Evolutionary conservation across 2,797 vertebrate genomes (phyloP), one percentile per base, ranked within the genome.

Genomic region (Uromys caudimaculatus): DNA sequence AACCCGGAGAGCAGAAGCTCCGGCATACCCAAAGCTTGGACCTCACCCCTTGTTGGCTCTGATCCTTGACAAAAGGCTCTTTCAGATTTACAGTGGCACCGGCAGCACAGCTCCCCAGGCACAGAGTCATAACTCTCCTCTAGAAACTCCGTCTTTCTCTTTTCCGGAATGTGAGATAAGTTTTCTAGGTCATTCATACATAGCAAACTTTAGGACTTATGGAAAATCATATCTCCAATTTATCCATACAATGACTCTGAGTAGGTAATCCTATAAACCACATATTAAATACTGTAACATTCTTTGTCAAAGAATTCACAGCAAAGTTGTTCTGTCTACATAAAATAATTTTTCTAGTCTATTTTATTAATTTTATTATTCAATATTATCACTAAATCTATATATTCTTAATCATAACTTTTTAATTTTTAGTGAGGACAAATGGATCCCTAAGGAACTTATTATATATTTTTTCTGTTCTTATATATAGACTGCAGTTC

Each of bases 41-140:
- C 38, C 58, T 62, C 5, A 12, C 86, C 47, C n/a, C 88, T 69
- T 56, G 35, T 62, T 97, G 97, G 94, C 97, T 91, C 60, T 93
- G 79, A 56, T 89, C 44, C 41, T 32, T 93, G 64, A 97, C 97
- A 97, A 98, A 98, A 97, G 95, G 67, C 77, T 90, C 85, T 95
- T 97, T 97, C 95, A 95, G 94, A 97, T 96, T 97, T 95, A 97
- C 93, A 98, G 95, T 92, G 91, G 11, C 91, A 95, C 97, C 96
- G 69, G 90, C 89, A 86, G 95, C 73, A 91, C 87, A 89, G 95
- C 87, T 97, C 73, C 87, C 69, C 94, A 97, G 87, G 93, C 84
- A 90, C 13, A 92, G 90, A 95, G 96, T 91, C 71, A 56, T 88
- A 91, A 83, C 90, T 92, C 62, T 93, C 14, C 89, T 94, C 44